Evolutionary conservation across 2,113 vertebrate genomes (phyloP), one percentile per base, ranked within the genome.

Genomic region (Poeciliopsis retropinna): DNA sequence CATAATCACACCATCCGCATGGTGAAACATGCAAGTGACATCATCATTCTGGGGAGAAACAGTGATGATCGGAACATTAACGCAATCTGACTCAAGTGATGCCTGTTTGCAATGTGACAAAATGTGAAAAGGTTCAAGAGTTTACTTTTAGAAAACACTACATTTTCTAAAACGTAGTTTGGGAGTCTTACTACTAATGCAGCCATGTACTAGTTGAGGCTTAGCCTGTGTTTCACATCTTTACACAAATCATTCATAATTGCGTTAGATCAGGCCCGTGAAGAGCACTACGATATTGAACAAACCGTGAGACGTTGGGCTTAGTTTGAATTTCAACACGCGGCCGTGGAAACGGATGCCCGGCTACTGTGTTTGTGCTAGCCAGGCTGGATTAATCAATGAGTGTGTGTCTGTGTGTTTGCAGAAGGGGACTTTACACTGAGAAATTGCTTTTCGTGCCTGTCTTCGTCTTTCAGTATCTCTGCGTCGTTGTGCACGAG

Each of bases 321-420:
- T 85, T 87, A 91, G 93, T 94, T 95, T 93, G 91, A 90, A 90
- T 82, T 88, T 88, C 69, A 77, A 47, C 79, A 72, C 84, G 89
- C 76, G 74, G 86, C 85, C 87, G 84, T 25, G 22, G 25, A 54
- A 54, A 54, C 9, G 51, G 44, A 47, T 17, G 17, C 5, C 7
- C 5, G 5, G 17, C 44, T 47, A 47, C 44, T 19, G 44, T 89
- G 75, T 90, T 85, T 87, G 85, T 84, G 79, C 76, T 76, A 44
- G 79, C 78, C 76, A 51, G 64, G 79, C 80, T 84, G 78, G 83
- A 90, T 81, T 84, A 87, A 89, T 91, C 85, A 79, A 86, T 91
- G 80, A 68, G 60, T 74, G 79, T 80, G 72, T 75, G 75, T 41
- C 4, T 65, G 5, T 39, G 62, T 29, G 51, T 64, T 72, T 54